Percentiles rank a stretch among this genome's conserved stretches.
Evolutionary conservation across 2,113 vertebrate species (phyloP).

Genomic region (Nibea albiflora): DNA sequence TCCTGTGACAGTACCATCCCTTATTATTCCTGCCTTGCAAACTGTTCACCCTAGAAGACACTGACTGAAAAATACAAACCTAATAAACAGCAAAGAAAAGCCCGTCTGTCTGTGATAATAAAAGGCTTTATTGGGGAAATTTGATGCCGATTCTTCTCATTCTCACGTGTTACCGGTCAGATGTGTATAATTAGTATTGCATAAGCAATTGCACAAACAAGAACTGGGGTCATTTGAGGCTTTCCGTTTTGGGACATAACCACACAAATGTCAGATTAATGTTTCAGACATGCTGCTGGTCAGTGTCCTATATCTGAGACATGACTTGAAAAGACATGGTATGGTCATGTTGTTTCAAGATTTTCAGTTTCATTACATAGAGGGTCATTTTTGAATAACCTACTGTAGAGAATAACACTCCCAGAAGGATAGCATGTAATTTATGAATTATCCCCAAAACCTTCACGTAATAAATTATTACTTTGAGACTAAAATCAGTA

Average conservation of each 20-base stretch:
- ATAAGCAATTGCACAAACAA: conserved; percentile 64
- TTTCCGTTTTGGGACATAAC: conserved; percentile 25
- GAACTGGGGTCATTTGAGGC: conserved; percentile 48
- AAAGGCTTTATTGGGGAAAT: conserved; percentile 68
- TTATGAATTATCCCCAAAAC: neutral
- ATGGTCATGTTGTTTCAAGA: neutral
- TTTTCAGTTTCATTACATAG: neutral
- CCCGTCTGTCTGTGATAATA: conserved; percentile 66
- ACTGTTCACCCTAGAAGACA: conserved; percentile 62
- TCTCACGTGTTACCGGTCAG: conserved; percentile 71
- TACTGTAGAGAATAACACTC: neutral
- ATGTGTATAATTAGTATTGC: conserved; percentile 71
- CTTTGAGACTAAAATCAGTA: neutral
- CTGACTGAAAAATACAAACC: conserved; percentile 58
- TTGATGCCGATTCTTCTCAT: conserved; percentile 61
- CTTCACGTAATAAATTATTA: neutral
- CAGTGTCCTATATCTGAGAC: neutral
- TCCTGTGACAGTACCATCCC: conserved; percentile 57
- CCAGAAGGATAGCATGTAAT: neutral
- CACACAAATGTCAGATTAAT: conserved; percentile 5
- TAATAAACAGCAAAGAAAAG: conserved; percentile 74
- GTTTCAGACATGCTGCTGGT: conserved; percentile 13
- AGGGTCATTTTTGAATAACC: neutral
- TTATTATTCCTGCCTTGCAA: conserved; percentile 58
- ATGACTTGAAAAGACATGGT: neutral